phyloP scores from a whole-genome alignment of 2,113 vertebrate genomes.

The Vulpes vulpes region DNA sequence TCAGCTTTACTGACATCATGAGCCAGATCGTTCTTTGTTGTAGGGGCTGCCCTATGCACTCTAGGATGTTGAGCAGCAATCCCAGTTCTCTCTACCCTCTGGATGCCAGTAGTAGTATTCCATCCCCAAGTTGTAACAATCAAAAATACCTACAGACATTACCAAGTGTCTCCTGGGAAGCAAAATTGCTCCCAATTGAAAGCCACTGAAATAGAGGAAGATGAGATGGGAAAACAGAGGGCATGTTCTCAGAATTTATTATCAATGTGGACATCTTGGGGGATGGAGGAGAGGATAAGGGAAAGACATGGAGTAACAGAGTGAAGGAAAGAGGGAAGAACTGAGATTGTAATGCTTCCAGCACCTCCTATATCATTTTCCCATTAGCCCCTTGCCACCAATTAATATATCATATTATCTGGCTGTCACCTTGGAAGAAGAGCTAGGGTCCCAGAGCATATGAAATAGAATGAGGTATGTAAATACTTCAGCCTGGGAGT shows the following conservation, averaged over 20 bases:
- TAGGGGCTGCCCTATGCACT: background rate
- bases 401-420: slow-evolving; percentile 46
- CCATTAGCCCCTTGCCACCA: background rate
- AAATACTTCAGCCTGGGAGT: background rate
- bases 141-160: background rate
- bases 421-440: slow-evolving; percentile 15
- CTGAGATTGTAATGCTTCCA: background rate
- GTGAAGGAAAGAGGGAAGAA: background rate
- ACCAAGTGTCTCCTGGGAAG: background rate
- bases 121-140: background rate
- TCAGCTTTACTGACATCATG: background rate
- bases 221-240: background rate
- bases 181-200: background rate
- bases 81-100: background rate
- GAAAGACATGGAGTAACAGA: background rate
- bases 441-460: background rate
- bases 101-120: background rate
- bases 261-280: background rate
- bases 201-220: background rate
- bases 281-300: background rate
- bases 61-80: background rate
- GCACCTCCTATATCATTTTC: background rate
- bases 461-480: background rate
- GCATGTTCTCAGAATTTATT: background rate
- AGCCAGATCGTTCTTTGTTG: background rate